These are phyloP conservation scores for Amphipoea lucens DNA, from an alignment of 2,888 invertebrate species.

Conservation along the genomic window DNA sequence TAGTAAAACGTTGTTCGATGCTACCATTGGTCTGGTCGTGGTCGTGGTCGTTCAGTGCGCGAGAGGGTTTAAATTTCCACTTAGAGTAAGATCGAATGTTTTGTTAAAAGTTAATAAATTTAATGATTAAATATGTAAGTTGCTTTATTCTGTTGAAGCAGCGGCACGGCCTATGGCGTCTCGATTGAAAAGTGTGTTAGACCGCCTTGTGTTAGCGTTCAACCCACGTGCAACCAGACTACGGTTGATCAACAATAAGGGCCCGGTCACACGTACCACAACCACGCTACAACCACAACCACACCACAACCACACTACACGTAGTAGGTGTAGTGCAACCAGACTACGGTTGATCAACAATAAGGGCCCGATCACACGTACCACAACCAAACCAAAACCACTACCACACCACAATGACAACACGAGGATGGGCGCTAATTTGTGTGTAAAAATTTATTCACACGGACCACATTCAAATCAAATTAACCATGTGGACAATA, in stretches of 20 bases:
- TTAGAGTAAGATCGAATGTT: constrained; percentile 64
- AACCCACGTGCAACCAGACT: not conserved
- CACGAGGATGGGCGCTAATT: too few species aligned
- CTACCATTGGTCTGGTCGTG: not conserved
- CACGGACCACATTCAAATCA: not conserved
- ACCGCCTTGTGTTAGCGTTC: not conserved
- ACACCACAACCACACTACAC: too few species aligned
- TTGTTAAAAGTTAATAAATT: constrained; percentile 66
- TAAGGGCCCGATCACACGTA: too few species aligned
- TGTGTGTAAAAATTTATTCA: too few species aligned
- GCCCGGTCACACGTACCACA: not conserved
- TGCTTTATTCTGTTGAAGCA: constrained; percentile 2
- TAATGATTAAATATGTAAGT: constrained; percentile 7
- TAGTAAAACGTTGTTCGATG: not conserved
- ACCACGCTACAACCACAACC: not conserved
- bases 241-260: not conserved
- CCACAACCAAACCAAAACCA: too few species aligned
- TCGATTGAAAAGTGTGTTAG: not conserved
- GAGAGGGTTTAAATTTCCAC: constrained; percentile 11
- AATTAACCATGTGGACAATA: not conserved
- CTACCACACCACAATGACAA: too few species aligned
- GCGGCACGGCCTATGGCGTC: not conserved
- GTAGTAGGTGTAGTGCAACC: too few species aligned
- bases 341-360: too few species aligned
- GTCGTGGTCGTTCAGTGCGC: not conserved